Percentiles rank a stretch among this genome's conserved stretches.
Evolutionary conservation across 1,140 invertebrate genomes (phyloP).

Genomic region (Brachionus plicatilis): DNA sequence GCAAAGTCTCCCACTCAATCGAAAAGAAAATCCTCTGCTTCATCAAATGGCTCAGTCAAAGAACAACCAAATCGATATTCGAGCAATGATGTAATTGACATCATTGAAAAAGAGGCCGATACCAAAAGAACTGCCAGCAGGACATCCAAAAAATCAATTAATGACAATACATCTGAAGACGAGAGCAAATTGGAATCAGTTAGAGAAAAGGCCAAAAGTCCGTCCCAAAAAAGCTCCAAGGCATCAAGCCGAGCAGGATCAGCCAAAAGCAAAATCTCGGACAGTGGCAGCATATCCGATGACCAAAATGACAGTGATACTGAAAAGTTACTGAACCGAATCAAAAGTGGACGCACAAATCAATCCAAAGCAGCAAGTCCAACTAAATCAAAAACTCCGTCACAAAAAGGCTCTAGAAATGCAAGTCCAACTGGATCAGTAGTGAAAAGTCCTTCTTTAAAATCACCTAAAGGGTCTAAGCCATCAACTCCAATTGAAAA

Average conservation of each 20-base stretch:
- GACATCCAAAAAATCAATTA: not conserved
- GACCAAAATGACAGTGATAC: not conserved
- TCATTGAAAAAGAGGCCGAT: not conserved
- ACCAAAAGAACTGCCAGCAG: not conserved
- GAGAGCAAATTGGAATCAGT: not conserved
- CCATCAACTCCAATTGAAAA: not conserved
- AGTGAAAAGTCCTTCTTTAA: not conserved
- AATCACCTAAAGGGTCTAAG: not conserved
- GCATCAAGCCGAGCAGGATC: not conserved
- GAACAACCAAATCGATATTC: not conserved
- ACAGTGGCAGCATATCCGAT: not conserved
- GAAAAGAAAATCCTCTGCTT: not conserved
- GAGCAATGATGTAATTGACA: not conserved
- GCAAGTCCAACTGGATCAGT: not conserved
- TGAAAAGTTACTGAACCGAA: not conserved
- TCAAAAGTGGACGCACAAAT: not conserved
- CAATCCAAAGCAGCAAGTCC: not conserved
- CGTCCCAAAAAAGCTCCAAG: not conserved
- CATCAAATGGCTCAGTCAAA: not conserved
- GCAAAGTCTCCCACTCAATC: not conserved
- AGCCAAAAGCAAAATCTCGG: not conserved
- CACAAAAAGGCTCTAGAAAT: not conserved
- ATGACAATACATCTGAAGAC: conserved; percentile 25
- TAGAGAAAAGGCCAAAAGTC: not conserved
- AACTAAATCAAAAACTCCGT: not conserved